Base-by-base conservation (phyloP, 2,888 invertebrate genomes). In the Carabus problematicus region DNA sequence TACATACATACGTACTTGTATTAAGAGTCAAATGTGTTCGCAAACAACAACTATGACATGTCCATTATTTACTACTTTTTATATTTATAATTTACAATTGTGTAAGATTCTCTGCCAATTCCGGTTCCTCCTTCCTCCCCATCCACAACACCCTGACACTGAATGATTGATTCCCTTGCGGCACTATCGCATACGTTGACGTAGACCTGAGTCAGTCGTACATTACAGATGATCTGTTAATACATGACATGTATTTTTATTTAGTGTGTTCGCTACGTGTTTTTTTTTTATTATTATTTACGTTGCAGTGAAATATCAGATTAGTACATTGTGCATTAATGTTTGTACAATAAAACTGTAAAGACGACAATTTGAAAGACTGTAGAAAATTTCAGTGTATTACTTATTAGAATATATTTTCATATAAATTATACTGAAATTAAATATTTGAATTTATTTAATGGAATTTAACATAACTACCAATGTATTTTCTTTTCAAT, bases 311-410 rank as follows among this genome's bases (percentile, higher is more conserved):
- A 63, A 63, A 63, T 8, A 52, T 52, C 19, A 42, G 52, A 63
- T 63, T 63, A 63, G 41, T 63, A 41, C 49, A 54, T 42, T 63
- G 63, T 63, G 63, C 63, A 63, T 54, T 63, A 63, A 63, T 52
- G 54, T 63, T 63, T 29, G 54, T 52, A 63, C 63, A 63, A 63
- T 63, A 63, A 63, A 63, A 63, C 63, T 63, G 63, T 54, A 54
- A 40, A 63, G 52, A 49, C 49, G 63, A 54, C 49, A 63, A 52
- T 49, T 63, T 63, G 54, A 52, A 63, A 63, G 63, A 63, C 63
- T 63, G 63, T 63, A 63, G 63, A 63, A 63, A 62, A 49, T 61
- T 63, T 63, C 63, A 52, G 63, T 63, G 63, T 63, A 63, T 63
- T 63, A 63, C 63, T 63, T 29, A 29, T 29, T 29, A 63, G 63